Conservation (phyloP, 2,113 vertebrate genomes). For the Myotis lucifugus region DNA sequence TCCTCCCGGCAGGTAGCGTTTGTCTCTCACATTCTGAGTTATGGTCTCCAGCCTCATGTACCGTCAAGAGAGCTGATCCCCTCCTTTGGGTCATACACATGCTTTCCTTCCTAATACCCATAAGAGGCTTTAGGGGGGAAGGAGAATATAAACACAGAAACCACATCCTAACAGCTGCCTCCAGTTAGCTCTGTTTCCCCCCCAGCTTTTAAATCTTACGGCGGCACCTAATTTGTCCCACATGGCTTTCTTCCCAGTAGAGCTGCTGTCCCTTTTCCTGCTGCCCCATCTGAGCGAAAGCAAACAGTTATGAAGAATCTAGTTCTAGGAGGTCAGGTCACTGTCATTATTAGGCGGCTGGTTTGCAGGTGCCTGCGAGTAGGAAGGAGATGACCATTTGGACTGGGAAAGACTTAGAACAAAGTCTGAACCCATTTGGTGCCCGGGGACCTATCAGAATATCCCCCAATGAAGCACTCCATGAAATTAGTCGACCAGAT, state of each 20-base stretch:
- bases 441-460: not conserved
- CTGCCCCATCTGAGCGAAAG: conserved; percentile 78
- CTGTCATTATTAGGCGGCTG: conserved; percentile 78
- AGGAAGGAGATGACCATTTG: conserved; percentile 72
- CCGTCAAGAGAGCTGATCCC: conserved; percentile 33
- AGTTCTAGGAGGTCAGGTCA: conserved; percentile 82
- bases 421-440: conserved; percentile 35
- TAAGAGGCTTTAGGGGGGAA: conserved; percentile 71
- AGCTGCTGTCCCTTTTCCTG: conserved; percentile 78
- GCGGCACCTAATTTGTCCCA: conserved; percentile 89
- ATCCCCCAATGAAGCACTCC: not conserved
- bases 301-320: conserved; percentile 81
- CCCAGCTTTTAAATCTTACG: conserved; percentile 79
- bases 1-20: conserved; percentile 13
- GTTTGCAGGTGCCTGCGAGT: conserved; percentile 72
- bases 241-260: conserved; percentile 81
- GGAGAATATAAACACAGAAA: conserved; percentile 83
- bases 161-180: conserved; percentile 86
- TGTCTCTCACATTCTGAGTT: conserved; percentile 44
- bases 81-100: conserved; percentile 22
- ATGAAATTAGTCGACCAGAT: not conserved
- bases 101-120: conserved; percentile 75
- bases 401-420: not conserved
- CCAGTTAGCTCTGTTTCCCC: conserved; percentile 75
- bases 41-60: not conserved